Percentiles rank a stretch among this genome's conserved stretches.
Evolutionary conservation across 2,797 vertebrate genomes (phyloP).

Genomic region (Morus bassanus): DNA sequence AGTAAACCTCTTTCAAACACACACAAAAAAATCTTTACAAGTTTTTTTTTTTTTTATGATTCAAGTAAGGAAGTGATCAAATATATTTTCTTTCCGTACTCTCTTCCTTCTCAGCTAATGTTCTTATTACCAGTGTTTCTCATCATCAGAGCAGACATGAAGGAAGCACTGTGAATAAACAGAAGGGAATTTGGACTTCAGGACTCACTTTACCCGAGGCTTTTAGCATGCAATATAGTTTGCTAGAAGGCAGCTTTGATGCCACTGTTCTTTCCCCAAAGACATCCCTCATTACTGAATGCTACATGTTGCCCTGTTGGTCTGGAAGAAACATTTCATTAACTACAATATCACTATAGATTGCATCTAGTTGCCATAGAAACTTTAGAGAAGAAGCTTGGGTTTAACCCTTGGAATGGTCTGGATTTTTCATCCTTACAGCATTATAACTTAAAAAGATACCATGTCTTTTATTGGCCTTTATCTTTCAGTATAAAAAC

Average conservation of each 20-base stretch:
- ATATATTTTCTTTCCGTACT: neutral
- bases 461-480: slow-evolving; percentile 29
- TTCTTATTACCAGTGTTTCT: slow-evolving; percentile 2
- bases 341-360: slow-evolving; percentile 76
- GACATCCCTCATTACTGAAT: slow-evolving; percentile 66
- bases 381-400: slow-evolving; percentile 75
- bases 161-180: slow-evolving; percentile 23
- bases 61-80: neutral
- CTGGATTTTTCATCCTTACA: slow-evolving; percentile 46
- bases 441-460: slow-evolving; percentile 35
- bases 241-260: slow-evolving; percentile 53
- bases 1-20: neutral
- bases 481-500: slow-evolving; percentile 33
- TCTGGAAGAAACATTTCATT: slow-evolving; percentile 79
- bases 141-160: slow-evolving; percentile 1
- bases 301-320: slow-evolving; percentile 67
- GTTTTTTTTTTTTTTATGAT: neutral
- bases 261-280: slow-evolving; percentile 59
- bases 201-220: slow-evolving; percentile 11
- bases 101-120: neutral
- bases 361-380: slow-evolving; percentile 83
- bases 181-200: slow-evolving; percentile 44
- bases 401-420: slow-evolving; percentile 76
- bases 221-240: slow-evolving; percentile 44
- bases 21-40: neutral